phyloP scores from a whole-genome alignment of 2,113 vertebrate species.

The Agapornis roseicollis region DNA sequence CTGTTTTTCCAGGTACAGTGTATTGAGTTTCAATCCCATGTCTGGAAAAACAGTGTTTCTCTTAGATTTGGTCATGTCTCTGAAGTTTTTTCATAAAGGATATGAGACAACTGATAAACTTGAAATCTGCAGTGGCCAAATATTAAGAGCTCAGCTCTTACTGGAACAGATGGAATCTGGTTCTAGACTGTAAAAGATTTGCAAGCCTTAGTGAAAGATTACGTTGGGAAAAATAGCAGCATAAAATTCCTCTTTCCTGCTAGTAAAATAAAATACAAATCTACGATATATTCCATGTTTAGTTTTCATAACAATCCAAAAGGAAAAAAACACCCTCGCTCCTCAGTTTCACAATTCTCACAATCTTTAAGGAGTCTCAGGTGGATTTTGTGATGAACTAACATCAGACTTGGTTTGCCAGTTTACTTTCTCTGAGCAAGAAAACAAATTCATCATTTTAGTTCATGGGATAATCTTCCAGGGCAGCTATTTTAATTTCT shows the following conservation, averaged over 20 bases:
- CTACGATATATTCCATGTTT: neutral
- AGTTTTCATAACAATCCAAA: neutral
- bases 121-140: neutral
- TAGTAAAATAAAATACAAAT: neutral
- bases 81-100: neutral
- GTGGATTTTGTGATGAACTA: neutral
- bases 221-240: neutral
- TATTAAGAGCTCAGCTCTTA: neutral
- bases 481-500: constrained; percentile 25
- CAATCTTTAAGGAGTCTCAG: neutral
- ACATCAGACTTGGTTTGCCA: neutral
- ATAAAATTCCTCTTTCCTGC: neutral
- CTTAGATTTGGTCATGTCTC: neutral
- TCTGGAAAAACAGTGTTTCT: constrained; percentile 49
- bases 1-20: constrained; percentile 34
- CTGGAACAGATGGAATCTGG: neutral
- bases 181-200: neutral
- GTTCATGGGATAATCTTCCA: neutral
- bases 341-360: neutral
- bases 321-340: neutral
- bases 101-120: constrained; percentile 32
- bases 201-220: neutral
- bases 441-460: neutral
- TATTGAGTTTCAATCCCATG: constrained; percentile 41
- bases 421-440: neutral